Base-by-base conservation (phyloP, 1,140 invertebrate species). In the Metopolophium dirhodum region DNA sequence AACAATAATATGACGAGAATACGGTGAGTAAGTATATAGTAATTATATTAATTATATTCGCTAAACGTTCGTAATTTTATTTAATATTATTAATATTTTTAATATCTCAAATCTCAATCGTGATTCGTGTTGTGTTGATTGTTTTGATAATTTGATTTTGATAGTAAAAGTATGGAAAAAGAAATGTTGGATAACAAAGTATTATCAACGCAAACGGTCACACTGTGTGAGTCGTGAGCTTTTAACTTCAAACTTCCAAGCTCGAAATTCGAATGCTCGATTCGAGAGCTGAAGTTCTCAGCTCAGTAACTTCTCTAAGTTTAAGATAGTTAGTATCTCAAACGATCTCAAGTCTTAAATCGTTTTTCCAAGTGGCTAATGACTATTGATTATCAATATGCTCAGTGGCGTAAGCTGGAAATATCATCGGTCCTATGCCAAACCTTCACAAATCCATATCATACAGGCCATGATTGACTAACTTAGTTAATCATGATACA, bases 71-170 rank as follows among this genome's bases (percentile, higher is more conserved):
- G 30, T 20, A 30, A 87, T 45, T 45, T 47, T 47, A 45, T 85
- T 30, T 30, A 47, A 14, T n/a, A 86, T 30, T 86, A n/a, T 23
- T 77, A 77, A 20, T 26, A 45, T 49, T 49, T 30, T 87, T 87
- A 88, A 49, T 51, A 86, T 88, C 18, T 88, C 8, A 88, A 37
- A 88, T 88, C 86, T 88, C 47, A 87, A 49, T 47, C 26, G 82
- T 37, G 35, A 83, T 83, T 83, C 37, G 23, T 47, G 35, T 88
- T 51, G 26, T 88, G 49, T 2, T 88, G 86, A 88, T 88, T 51
- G 26, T 88, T 51, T 51, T 88, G 86, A 88, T 88, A 88, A 88
- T n/a, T 83, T 83, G 7, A 83, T 83, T 87, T 87, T 87, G 85
- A 87, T 87, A 87, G 45, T 30, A 85, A 85, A 85, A 30, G 30